phyloP scores from a whole-genome alignment of 2,797 vertebrate species.

The Leptatherina wallacei region DNA sequence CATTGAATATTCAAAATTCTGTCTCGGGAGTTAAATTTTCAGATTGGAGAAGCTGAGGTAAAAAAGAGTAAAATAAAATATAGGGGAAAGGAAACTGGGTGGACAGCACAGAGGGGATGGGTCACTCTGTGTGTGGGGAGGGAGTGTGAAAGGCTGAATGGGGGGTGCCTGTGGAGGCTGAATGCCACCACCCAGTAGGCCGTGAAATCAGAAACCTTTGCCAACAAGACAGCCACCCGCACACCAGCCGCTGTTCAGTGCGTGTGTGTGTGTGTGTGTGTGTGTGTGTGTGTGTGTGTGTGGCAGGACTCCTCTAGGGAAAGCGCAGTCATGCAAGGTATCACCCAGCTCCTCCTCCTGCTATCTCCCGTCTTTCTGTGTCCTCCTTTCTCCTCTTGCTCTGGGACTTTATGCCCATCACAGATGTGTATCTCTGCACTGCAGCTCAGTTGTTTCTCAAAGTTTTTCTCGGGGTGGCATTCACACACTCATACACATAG shows the following conservation, averaged over 20 bases:
- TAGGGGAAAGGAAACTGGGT: constrained; percentile 13
- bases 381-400: constrained; percentile 42
- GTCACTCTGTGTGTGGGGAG: constrained; percentile 57
- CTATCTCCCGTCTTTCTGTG: constrained; percentile 52
- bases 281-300: too few relatives aligned
- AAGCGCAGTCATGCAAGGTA: constrained; percentile 79
- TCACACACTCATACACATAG: background rate
- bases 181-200: constrained; percentile 79
- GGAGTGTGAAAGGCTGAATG: constrained; percentile 67
- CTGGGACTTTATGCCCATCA: constrained; percentile 20
- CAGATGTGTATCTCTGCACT: constrained; percentile 1
- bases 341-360: constrained; percentile 71
- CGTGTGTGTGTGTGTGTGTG: constrained; percentile 57
- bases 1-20: background rate
- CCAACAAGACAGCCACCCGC: constrained; percentile 80
- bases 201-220: constrained; percentile 79
- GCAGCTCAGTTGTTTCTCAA: constrained; percentile 19
- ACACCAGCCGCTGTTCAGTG: constrained; percentile 66
- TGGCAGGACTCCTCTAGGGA: constrained; percentile 61
- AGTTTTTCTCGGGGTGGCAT: background rate
- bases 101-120: constrained; percentile 53
- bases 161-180: constrained; percentile 76
- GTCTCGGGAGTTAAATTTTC: background rate
- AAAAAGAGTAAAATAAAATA: background rate
- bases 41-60: background rate